Evolutionary conservation across 2,888 invertebrate species (phyloP).

Genomic region (Drosophila helvetica): DNA sequence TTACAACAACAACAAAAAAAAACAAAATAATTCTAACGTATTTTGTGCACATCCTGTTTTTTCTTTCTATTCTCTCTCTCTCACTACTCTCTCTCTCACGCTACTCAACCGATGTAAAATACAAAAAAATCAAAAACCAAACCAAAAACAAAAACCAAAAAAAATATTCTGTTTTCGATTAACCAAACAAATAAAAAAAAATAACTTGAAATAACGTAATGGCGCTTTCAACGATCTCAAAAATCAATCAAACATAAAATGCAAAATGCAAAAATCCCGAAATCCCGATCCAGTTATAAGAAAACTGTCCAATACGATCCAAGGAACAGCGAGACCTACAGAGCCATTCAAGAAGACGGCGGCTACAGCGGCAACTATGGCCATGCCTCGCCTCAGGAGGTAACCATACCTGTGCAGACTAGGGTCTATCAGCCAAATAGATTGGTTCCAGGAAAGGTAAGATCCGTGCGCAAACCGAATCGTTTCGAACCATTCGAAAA

Average conservation of each 20-base stretch:
- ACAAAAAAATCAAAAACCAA: conserved; percentile 28
- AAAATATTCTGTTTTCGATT: conserved; percentile 52
- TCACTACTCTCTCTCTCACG: conserved; percentile 80
- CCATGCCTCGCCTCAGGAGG: conserved; percentile 87
- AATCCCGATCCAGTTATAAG: conserved; percentile 84
- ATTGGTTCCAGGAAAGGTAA: conserved; percentile 86
- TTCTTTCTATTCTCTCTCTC: conserved; percentile 83
- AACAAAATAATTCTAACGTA: conserved; percentile 83
- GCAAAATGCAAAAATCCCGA: conserved; percentile 42
- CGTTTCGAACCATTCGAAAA: conserved; percentile 43
- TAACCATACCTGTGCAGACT: conserved; percentile 88
- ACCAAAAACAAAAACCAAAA: conserved; percentile 49
- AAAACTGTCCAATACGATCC: conserved; percentile 93
- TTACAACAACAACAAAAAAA: conserved; percentile 51
- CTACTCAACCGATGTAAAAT: conserved; percentile 79
- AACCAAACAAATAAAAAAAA: conserved; percentile 54
- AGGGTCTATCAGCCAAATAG: conserved; percentile 89
- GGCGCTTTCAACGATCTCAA: conserved; percentile 50
- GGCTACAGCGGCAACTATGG: conserved; percentile 84
- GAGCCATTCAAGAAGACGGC: conserved; percentile 91
- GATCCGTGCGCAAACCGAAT: conserved; percentile 72
- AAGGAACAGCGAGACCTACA: conserved; percentile 94
- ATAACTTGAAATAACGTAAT: conserved; percentile 50
- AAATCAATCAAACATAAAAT: conserved; percentile 30
- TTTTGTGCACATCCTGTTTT: conserved; percentile 84